phyloP scores from a whole-genome alignment of 2,113 vertebrate genomes.

The Ciconia boyciana region DNA sequence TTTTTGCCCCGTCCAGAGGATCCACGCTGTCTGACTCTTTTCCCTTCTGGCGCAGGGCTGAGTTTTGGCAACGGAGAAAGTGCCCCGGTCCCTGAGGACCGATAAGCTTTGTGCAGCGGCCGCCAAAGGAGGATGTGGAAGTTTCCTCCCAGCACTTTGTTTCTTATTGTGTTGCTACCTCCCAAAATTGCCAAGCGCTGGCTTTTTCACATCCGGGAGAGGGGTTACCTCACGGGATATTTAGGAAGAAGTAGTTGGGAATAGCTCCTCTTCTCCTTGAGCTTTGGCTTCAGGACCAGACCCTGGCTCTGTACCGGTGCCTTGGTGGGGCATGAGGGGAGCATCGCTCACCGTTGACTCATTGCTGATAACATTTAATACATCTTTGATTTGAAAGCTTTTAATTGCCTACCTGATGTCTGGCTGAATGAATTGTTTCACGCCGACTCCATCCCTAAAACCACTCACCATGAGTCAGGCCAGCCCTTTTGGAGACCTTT shows the following conservation, averaged over 20 bases:
- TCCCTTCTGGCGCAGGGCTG: not conserved
- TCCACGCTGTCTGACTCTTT: not conserved
- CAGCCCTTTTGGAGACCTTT: not conserved
- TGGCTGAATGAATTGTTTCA: not conserved
- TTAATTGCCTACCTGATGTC: not conserved
- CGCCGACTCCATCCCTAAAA: not conserved
- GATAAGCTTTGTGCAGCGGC: not conserved
- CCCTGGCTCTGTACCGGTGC: not conserved
- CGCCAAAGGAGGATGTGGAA: constrained; percentile 67
- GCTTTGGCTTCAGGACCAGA: not conserved
- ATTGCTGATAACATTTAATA: not conserved
- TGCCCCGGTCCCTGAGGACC: not conserved
- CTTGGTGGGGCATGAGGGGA: constrained; percentile 17
- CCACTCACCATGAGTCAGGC: not conserved
- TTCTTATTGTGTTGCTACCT: constrained; percentile 36
- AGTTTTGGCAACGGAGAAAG: constrained; percentile 58
- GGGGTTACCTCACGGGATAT: constrained; percentile 41
- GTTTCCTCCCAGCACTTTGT: constrained; percentile 64
- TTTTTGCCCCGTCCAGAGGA: not conserved
- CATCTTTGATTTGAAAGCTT: not conserved
- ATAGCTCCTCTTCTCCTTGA: constrained; percentile 22
- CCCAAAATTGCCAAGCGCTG: constrained; percentile 31
- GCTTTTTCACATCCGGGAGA: constrained; percentile 61
- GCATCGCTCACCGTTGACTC: not conserved
- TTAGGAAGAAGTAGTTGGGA: constrained; percentile 42